phyloP scores from a whole-genome alignment of 2,797 vertebrate species.

The Lagorchestes hirsutus region DNA sequence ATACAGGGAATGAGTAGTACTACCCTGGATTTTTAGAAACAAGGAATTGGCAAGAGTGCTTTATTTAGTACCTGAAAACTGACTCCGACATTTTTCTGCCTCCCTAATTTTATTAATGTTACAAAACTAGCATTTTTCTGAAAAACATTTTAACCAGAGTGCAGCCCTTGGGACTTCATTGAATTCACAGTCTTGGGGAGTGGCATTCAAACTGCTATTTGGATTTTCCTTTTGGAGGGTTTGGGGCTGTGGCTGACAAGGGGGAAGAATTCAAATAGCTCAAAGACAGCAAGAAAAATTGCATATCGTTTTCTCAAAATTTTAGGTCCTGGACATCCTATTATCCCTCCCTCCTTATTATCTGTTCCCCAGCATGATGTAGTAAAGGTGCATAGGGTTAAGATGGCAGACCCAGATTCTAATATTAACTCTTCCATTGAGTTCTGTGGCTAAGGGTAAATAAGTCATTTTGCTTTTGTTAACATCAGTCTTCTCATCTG shows the following conservation, averaged over 20 bases:
- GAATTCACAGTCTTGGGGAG: not conserved
- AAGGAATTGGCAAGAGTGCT: conserved; percentile 14
- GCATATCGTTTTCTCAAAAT: not conserved
- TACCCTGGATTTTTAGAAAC: conserved; percentile 55
- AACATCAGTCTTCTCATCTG: not conserved
- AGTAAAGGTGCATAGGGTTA: not conserved
- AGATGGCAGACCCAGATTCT: not conserved
- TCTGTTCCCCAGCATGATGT: not conserved
- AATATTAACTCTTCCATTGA: not conserved
- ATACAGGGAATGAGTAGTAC: conserved; percentile 15
- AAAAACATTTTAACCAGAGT: conserved; percentile 46
- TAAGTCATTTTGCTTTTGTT: not conserved
- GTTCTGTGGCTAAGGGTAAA: not conserved
- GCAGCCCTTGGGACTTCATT: not conserved
- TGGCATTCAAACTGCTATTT: not conserved
- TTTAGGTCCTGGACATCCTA: not conserved
- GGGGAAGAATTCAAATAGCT: not conserved
- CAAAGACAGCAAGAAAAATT: not conserved
- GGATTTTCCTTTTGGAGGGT: not conserved
- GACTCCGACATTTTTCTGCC: conserved; percentile 34
- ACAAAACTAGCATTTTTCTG: conserved; percentile 40
- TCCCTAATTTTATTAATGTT: conserved; percentile 72
- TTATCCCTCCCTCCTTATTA: not conserved
- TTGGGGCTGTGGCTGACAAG: not conserved
- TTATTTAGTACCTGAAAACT: not conserved